phyloP scores from a whole-genome alignment of 2,888 invertebrate species.

The Pollenia amentaria region DNA sequence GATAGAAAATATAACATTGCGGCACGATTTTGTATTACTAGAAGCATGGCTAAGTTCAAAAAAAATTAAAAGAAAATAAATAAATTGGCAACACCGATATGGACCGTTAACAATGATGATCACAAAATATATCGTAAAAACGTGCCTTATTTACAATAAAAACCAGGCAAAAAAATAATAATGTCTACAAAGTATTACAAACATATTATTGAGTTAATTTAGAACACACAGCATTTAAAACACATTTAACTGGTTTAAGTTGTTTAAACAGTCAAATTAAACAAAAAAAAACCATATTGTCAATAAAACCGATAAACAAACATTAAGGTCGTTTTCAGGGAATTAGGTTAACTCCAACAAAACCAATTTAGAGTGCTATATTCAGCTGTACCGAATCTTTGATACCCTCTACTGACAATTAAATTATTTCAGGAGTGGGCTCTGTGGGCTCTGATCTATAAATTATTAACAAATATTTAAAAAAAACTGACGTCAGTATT shows the following conservation, averaged over 20 bases:
- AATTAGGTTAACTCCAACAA: background rate
- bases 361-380: background rate
- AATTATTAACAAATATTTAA: no score
- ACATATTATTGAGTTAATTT: conserved; percentile 33
- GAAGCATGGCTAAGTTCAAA: background rate
- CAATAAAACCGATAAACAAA: conserved; percentile 20
- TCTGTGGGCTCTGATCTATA: no score
- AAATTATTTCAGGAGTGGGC: no score
- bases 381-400: background rate
- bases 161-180: conserved; percentile 6
- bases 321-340: background rate
- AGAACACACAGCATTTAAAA: conserved; percentile 32
- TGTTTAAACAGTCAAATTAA: conserved; percentile 33
- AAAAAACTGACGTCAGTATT: no score
- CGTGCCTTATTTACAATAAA: conserved; percentile 33
- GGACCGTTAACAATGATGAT: conserved; percentile 3
- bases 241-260: conserved; percentile 41
- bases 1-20: no score
- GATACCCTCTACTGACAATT: no score
- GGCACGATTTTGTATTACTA: no score
- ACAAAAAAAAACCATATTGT: conserved; percentile 13
- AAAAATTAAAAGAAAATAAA: background rate
- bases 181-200: conserved; percentile 6
- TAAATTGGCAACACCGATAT: background rate
- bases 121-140: conserved; percentile 8